phyloP scores from a whole-genome alignment of 2,113 vertebrate genomes.

The Tamias sibiricus region DNA sequence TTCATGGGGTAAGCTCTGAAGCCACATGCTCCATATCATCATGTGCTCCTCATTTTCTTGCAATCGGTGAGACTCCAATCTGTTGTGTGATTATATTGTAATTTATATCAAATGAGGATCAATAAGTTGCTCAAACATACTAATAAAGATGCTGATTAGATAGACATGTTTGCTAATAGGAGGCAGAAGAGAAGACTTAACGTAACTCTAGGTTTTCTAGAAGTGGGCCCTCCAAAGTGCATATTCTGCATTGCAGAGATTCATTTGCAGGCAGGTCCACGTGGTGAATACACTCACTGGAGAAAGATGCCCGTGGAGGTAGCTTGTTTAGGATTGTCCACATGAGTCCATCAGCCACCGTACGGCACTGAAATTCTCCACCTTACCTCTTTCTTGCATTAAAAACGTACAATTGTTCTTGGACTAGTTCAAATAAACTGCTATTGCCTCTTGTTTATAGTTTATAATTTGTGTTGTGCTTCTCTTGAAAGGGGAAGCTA shows the following conservation, averaged over 20 bases:
- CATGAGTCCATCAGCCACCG: background rate
- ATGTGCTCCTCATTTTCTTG: slow-evolving; percentile 66
- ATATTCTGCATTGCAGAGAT: background rate
- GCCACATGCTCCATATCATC: slow-evolving; percentile 77
- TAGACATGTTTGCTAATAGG: slow-evolving; percentile 71
- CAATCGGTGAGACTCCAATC: slow-evolving; percentile 40
- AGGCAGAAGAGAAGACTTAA: slow-evolving; percentile 60
- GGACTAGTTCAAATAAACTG: background rate
- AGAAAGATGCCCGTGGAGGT: background rate
- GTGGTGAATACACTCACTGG: background rate
- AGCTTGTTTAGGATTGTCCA: background rate
- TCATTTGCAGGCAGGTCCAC: accelerated
- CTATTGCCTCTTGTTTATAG: background rate
- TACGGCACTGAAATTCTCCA: background rate
- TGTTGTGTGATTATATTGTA: slow-evolving; percentile 65
- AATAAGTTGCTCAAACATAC: slow-evolving; percentile 50
- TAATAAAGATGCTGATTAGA: slow-evolving; percentile 71
- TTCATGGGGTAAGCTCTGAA: slow-evolving; percentile 77
- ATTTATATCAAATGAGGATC: slow-evolving; percentile 78
- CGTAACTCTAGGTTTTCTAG: slow-evolving; percentile 44
- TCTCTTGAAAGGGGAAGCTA: slow-evolving; percentile 37
- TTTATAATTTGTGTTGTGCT: background rate
- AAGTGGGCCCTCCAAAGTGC: background rate
- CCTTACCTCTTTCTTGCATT: background rate
- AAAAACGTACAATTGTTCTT: background rate